These are phyloP conservation scores for Mallotus villosus DNA, from an alignment of 2,797 vertebrate species.

Conservation along the genomic window DNA sequence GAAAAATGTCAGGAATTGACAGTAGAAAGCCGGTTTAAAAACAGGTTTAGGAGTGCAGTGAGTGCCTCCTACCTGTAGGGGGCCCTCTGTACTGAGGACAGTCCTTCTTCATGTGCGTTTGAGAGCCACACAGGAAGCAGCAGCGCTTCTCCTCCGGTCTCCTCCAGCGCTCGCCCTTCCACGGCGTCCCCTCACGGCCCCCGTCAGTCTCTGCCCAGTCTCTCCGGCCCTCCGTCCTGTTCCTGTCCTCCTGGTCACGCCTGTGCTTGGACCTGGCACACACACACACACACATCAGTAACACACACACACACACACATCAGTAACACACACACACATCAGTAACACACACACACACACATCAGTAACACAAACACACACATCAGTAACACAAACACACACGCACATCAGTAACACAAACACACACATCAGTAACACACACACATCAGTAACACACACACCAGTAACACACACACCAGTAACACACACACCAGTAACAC, in stretches of 20 bases:
- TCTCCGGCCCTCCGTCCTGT: constrained; percentile 64
- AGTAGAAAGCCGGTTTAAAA: too few relatives aligned
- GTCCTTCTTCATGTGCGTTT: constrained; percentile 90
- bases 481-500: too few relatives aligned
- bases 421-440: not conserved
- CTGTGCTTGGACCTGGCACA: constrained; percentile 74
- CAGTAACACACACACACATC: not conserved
- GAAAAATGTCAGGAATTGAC: too few relatives aligned
- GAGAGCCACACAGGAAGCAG: constrained; percentile 90
- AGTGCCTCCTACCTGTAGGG: constrained; percentile 73
- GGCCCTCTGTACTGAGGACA: constrained; percentile 83
- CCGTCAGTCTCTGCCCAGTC: constrained; percentile 66
- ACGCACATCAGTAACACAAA: too few relatives aligned
- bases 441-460: not conserved
- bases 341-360: not conserved
- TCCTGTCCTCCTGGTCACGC: constrained; percentile 69
- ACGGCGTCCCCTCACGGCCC: constrained; percentile 67
- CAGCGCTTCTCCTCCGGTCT: constrained; percentile 84
- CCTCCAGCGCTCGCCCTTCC: constrained; percentile 82
- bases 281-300: not conserved
- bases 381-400: not conserved
- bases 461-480: not conserved
- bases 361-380: too few relatives aligned
- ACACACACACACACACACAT: not conserved
- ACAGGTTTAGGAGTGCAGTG: not conserved